Evolutionary conservation across 2,797 vertebrate species (phyloP), one percentile per base, ranked within the genome.

Genomic region (Botia almorhae): DNA sequence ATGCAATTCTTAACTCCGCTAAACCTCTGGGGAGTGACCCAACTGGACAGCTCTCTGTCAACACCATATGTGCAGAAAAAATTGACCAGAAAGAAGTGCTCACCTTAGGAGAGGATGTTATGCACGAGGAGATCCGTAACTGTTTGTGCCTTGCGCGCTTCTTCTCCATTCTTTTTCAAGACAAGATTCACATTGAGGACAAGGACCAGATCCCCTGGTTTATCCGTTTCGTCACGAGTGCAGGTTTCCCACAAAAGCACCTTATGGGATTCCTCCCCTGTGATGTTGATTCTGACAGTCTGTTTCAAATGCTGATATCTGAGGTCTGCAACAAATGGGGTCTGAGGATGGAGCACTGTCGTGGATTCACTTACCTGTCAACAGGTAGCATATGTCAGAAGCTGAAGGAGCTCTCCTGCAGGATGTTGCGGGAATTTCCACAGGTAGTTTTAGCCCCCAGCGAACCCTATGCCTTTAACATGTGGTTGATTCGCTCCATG

Each of bases 261-360:
- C 96, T 99, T 21, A 73, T 99, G 21, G 97, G 96, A 0, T 99
- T 99, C 86, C 88, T 99, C 23, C 96, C 96, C 0, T 97, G 96
- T 0, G 96, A 98, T 72, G 63, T 92, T 56, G 93, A 95, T 68
- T 91, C 91, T 0, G 97, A 98, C 80, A 93, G 92, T 19, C 89
- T 99, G 87, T 97, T 96, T 63, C 94, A 95, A 73, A 94, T 95
- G 87, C 96, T 99, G 55, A 91, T 97, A 1, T 87, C 95, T 0
- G 96, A 95, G 19, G 91, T 99, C 70, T 94, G 96, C 29, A 96
- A 96, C 81, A 98, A 96, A 73, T 99, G 97, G 97, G 96, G 96
- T 0, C 89, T 99, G 58, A 94, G 98, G 82, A 97, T 99, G 97
- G 96, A 99, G 81, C 96, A 97, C 88, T 99, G 98, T 81, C 92